These are phyloP conservation scores for Suricata suricatta DNA, from an alignment of 2,113 vertebrate species.

Conservation along the genomic window DNA sequence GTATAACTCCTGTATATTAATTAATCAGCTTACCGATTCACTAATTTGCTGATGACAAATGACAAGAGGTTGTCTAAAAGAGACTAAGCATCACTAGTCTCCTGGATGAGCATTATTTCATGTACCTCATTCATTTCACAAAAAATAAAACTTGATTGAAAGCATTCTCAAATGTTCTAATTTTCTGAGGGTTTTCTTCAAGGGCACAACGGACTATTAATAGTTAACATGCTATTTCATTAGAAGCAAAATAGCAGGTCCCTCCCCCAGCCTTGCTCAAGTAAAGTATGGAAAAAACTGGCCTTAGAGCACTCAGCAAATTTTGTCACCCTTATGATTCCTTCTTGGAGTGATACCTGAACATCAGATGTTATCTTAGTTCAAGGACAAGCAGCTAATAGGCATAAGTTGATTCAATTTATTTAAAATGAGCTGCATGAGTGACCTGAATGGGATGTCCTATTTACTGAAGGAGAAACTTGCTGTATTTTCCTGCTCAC, in stretches of 20 bases:
- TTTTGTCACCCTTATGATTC: background rate
- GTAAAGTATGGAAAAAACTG: background rate
- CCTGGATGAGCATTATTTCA: background rate
- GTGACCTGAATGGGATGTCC: slow-evolving; percentile 51
- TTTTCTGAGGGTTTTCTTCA: background rate
- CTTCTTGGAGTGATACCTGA: slow-evolving; percentile 43
- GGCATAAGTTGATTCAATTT: slow-evolving; percentile 69
- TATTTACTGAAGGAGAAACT: slow-evolving; percentile 69
- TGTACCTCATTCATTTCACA: background rate
- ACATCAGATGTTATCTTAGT: slow-evolving; percentile 37
- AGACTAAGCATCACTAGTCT: background rate
- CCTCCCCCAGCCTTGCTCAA: background rate
- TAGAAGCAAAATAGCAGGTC: background rate
- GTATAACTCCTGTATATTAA: background rate
- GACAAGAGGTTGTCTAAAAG: background rate
- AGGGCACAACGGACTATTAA: background rate
- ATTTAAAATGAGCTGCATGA: slow-evolving; percentile 68
- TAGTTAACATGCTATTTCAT: background rate
- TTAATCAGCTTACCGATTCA: background rate
- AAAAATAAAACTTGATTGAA: background rate
- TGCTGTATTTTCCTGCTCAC: background rate
- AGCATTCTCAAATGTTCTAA: slow-evolving; percentile 2
- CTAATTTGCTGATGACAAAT: background rate
- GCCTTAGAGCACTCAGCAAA: background rate
- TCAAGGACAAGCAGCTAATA: slow-evolving; percentile 73